Evolutionary conservation across 2,888 invertebrate genomes (phyloP), one percentile per base, ranked within the genome.

Genomic region (Catocala sponsa): DNA sequence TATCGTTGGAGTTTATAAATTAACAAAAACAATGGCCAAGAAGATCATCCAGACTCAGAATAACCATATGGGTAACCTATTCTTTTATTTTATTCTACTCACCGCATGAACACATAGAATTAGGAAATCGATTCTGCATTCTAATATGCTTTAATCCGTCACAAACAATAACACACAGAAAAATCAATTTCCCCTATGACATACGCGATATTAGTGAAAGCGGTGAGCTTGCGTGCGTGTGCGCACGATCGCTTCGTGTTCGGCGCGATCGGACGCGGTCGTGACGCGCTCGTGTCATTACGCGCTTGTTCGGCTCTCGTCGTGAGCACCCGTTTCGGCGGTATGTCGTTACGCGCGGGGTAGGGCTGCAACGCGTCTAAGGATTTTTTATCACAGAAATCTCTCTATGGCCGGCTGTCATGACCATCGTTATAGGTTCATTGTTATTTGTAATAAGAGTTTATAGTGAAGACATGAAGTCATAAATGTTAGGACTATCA

Each of bases 281-380:
- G 80, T 83, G 83, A 81, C 81, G 70, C 44, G 67, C 46, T 70
- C 73, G 72, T 73, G 81, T 79, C 80, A 82, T 81, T 82, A 82
- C 72, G 67, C 70, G 70, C 70, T 53, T 55, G 69, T 72, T 76
- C 76, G 76, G 78, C 61, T 68, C 67, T 57, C 63, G 65, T 77
- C 81, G 78, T 80, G 83, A 74, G 71, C 74, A 70, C 70, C 67
- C 76, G 79, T 72, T 77, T 76, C 77, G 72, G 71, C 67, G 65
- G 63, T 75, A 74, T 65, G 58, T 65, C 65, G 68, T 69, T 74
- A 74, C 68, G 63, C 63, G 63, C 67, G 56, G 35, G 13, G 4
- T 46, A 65, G 65, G 65, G 65, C 47, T 65, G 35, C 11, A n/a
- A 42, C 2, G 42, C 32, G 0, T n/a, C 9, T 15, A 12, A 12